Base-by-base conservation (phyloP, 2,797 vertebrate species). In the Gymnothorax javanicus region DNA sequence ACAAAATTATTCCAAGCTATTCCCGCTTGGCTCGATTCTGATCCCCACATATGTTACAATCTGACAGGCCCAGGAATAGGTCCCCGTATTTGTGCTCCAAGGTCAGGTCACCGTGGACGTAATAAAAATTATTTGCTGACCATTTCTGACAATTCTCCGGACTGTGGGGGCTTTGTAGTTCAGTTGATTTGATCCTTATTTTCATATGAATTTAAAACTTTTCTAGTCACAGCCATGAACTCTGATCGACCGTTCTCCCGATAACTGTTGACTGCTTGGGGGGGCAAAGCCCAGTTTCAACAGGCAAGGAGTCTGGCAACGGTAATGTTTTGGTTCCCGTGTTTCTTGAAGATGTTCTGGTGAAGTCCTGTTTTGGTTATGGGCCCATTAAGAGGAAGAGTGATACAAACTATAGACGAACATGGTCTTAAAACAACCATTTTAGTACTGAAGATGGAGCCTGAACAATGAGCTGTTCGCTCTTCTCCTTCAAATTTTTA, bases 11-110 rank as follows among this genome's bases (percentile, higher is more conserved):
- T 79, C 17, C 27, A 79, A 79, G 75, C 1, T 50, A 1, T 15
- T 75, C 27, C 9, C 17, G 4, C 43, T 79, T 50, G 15, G 43
- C 43, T 7, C 75, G 52, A 15, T 54, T 20, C 75, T 6, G 43
- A 79, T 79, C 75, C 17, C 43, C 75, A 52, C 75, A 52, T 77
- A 50, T 77, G 73, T 77, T 77, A 52, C 75, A 54, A 54, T 79
- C 75, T 79, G 75, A 52, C 75, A 79, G 9, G 43, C 75, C 15
- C 75, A 20, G 75, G 33, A 79, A 50, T 1, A 4, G 50, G 17
- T 52, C 17, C 43, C 75, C 23, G 43, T 50, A 12, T 79, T 79
- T 20, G 15, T 8, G 11, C 52, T 52, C 75, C 43, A 52, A 50
- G 75, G 75, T 33, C 15, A 50, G 75, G 75, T 33, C 75, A 79